Evolutionary conservation across 2,797 vertebrate genomes (phyloP).

Genomic region (Alauda arvensis): DNA sequence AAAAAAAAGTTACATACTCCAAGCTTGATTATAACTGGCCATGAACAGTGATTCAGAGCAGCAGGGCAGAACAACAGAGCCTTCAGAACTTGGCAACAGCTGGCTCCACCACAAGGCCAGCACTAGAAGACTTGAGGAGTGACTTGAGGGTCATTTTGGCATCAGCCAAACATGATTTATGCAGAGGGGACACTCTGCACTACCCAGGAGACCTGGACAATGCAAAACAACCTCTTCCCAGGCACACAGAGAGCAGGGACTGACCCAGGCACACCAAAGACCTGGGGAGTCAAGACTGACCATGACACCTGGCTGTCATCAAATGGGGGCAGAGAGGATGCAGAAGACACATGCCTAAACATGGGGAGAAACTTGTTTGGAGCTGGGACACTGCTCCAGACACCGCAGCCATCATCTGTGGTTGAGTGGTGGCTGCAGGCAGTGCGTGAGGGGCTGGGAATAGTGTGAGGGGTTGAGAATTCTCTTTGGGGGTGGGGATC

Average conservation of each 20-base stretch:
- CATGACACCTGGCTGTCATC: background rate
- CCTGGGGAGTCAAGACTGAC: background rate
- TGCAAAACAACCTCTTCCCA: background rate
- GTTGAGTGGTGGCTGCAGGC: background rate
- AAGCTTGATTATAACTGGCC: background rate
- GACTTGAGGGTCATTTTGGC: background rate
- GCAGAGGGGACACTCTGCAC: background rate
- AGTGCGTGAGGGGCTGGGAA: background rate
- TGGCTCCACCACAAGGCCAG: background rate
- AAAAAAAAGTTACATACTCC: background rate
- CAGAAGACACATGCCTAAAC: background rate
- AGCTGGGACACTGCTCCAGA: background rate
- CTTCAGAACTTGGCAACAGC: background rate
- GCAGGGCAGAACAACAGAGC: background rate
- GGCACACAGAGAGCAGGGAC: background rate
- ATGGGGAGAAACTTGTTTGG: background rate
- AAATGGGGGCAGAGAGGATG: background rate
- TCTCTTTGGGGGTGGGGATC: background rate
- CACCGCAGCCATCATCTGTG: rapidly evolving
- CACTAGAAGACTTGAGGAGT: rapidly evolving
- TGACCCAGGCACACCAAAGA: background rate
- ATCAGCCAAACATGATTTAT: rapidly evolving
- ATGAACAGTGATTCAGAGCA: background rate
- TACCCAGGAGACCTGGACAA: rapidly evolving
- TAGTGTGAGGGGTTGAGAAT: background rate